Evolutionary conservation across 2,888 invertebrate species (phyloP).

Genomic region (Calephelis perditalis): DNA sequence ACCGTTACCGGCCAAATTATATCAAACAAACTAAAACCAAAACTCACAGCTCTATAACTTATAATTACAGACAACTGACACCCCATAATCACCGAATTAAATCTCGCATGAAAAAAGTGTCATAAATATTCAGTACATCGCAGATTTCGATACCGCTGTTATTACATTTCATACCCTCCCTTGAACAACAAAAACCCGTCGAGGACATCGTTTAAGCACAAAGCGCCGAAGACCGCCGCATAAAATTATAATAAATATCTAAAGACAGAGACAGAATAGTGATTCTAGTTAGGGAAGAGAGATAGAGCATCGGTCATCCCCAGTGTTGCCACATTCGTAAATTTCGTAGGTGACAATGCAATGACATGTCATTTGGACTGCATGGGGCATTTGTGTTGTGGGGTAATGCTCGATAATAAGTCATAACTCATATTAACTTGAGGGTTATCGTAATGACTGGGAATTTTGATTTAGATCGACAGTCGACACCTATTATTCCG

Average conservation of each 20-base stretch:
- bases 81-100: conserved; percentile 57
- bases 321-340: conserved; percentile 55
- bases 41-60: conserved; percentile 34
- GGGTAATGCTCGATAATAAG: conserved; percentile 50
- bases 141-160: conserved; percentile 43
- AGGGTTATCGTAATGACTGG: conserved; percentile 54
- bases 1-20: too few relatives aligned
- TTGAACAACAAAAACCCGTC: conserved; percentile 54
- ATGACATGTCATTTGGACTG: conserved; percentile 65
- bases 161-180: conserved; percentile 57
- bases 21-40: conserved; percentile 1
- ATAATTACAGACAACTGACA: conserved; percentile 66
- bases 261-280: conserved; percentile 39
- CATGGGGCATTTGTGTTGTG: conserved; percentile 58
- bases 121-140: conserved; percentile 60
- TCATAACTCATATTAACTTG: conserved; percentile 68
- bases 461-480: conserved; percentile 58
- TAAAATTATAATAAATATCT: conserved; percentile 76
- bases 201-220: conserved; percentile 70
- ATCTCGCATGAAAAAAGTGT: conserved; percentile 49
- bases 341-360: conserved; percentile 69
- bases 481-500: conserved; percentile 58
- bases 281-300: conserved; percentile 21
- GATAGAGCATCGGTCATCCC: conserved; percentile 40
- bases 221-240: conserved; percentile 56